Base-by-base conservation (phyloP, 2,113 vertebrate species). In the Solea solea region DNA sequence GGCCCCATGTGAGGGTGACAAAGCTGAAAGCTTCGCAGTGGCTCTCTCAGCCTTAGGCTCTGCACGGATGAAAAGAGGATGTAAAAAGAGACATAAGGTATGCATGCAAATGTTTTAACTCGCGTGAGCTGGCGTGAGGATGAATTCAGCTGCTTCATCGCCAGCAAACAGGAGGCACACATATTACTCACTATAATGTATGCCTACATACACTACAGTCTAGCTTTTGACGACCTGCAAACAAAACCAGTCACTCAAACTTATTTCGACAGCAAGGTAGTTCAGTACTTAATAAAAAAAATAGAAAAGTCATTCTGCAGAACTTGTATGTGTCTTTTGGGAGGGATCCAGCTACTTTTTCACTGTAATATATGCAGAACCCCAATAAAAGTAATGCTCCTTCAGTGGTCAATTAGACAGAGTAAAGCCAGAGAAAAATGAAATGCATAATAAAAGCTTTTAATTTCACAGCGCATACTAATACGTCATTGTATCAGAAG, bases 31-130 rank as follows among this genome's bases (percentile, higher is more conserved):
- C 41, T 4, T 77, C 70, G 11, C 81, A 80, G 77, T 66, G 81
- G 78, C 69, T 42, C 76, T 82, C 69, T 73, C 60, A 83, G 88
- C 86, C 82, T 67, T 8, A 64, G 86, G 80, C 82, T 74, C 69
- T 41, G 69, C 65, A 64, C 63, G 63, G 81, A 91, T 85, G 79
- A 88, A 90, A 85, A 69, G 85, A 83, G 73, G 78, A 73, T 65
- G 53, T 72, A 54, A 63, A 80, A 72, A 73, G 72, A 78, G 68
- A 85, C 84, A 85, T 80, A 83, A 75, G 76, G 86, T 77, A 69
- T 80, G 74, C 85, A 83, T 88, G 87, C 86, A 84, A 89, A 86
- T 89, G 77, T 80, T 21, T 87, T 76, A 84, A 78, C 70, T 82
- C 54, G 7, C 3, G 75, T 74, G 85, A 86, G 67, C 89, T 81